Conservation (phyloP, 2,797 vertebrate species). For the Merluccius polli region DNA sequence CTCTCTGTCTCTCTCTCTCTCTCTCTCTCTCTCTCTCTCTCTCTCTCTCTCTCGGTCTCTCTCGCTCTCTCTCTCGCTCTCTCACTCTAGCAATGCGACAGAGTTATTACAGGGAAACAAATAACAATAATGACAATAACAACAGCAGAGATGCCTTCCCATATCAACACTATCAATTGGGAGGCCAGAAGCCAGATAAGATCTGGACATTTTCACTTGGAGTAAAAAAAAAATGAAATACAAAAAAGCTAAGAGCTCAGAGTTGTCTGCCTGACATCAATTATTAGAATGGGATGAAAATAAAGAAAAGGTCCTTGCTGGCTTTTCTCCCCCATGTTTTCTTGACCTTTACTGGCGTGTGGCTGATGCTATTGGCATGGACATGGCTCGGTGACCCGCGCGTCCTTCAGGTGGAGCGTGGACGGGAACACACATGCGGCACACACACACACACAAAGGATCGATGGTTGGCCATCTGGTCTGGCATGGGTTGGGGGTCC, state of each 20-base stretch:
- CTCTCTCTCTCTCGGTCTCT: too few species aligned
- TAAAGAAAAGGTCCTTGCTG: not conserved
- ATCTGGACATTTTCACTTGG: too few species aligned
- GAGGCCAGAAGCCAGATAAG: too few species aligned
- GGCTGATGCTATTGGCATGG: constrained; percentile 11
- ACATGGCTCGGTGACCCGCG: not conserved
- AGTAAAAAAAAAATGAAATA: too few species aligned
- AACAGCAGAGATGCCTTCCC: too few species aligned
- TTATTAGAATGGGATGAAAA: not conserved
- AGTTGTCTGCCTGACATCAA: not conserved
- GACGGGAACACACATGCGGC: not conserved
- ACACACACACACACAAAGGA: not conserved
- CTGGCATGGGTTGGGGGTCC: constrained; percentile 6
- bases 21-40: too few species aligned
- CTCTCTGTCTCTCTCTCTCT: too few species aligned
- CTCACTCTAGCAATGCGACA: too few species aligned
- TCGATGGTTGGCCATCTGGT: constrained; percentile 21
- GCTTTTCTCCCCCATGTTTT: not conserved
- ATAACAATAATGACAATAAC: not conserved
- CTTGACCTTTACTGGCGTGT: not conserved
- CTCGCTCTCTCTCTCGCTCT: too few species aligned
- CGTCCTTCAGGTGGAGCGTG: not conserved
- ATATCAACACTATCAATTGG: too few species aligned
- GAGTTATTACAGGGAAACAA: too few species aligned
- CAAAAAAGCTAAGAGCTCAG: not conserved